These are phyloP conservation scores for Paramormyrops hopkinsi DNA, from an alignment of 2,797 vertebrate species.

Conservation along the genomic window DNA sequence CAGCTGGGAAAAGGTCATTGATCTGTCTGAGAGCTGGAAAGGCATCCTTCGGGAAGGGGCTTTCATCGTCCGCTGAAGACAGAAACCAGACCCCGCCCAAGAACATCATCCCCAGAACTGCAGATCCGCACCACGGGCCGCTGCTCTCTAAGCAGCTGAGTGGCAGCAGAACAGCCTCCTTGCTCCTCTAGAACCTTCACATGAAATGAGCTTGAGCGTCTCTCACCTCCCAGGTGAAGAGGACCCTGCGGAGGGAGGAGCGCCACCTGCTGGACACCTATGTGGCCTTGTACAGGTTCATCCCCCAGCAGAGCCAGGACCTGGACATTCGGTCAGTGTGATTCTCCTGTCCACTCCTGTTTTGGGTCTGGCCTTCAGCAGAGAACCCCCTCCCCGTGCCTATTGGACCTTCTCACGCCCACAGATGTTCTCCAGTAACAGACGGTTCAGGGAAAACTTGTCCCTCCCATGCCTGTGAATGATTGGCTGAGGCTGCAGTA, in stretches of 20 bases:
- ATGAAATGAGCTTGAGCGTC: slow-evolving; percentile 6
- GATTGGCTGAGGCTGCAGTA: neutral
- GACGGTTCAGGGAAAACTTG: neutral
- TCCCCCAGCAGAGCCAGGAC: slow-evolving; percentile 84
- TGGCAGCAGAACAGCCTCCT: slow-evolving; percentile 13
- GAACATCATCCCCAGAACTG: neutral
- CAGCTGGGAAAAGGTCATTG: slow-evolving; percentile 52
- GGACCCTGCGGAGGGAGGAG: slow-evolving; percentile 64
- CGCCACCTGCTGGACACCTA: slow-evolving; percentile 78
- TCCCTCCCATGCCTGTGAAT: neutral
- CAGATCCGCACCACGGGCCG: slow-evolving; percentile 20
- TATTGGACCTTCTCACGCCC: neutral
- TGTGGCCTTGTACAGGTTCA: slow-evolving; percentile 92
- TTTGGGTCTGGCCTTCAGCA: neutral
- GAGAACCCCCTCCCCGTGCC: neutral
- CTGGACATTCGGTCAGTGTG: slow-evolving; percentile 84
- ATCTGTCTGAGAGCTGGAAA: slow-evolving; percentile 51
- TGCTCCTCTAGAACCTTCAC: neutral
- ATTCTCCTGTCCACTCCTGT: neutral
- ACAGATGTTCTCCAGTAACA: neutral
- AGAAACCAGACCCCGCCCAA: neutral
- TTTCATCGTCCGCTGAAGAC: neutral
- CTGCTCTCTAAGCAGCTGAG: neutral
- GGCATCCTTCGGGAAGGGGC: neutral
- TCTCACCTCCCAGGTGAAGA: slow-evolving; percentile 59